Conservation (phyloP, 2,888 invertebrate genomes). For the Callyntrura sp. region DNA sequence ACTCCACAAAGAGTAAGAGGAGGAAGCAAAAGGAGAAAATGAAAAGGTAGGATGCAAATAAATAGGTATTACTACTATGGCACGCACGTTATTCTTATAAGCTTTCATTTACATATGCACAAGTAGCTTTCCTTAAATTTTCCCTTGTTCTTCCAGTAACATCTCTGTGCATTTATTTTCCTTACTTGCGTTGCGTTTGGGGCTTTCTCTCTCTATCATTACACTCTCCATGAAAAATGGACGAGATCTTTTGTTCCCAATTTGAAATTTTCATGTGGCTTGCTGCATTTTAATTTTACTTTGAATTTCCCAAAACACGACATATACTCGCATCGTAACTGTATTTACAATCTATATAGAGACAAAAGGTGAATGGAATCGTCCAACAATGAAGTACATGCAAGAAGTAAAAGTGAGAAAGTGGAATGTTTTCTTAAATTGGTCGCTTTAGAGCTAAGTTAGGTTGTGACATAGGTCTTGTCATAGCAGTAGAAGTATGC, state of each 20-base stretch:
- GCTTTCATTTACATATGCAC: background rate
- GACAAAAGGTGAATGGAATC: conserved; percentile 23
- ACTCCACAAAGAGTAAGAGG: conserved; percentile 52
- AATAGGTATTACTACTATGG: conserved; percentile 8
- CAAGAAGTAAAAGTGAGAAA: background rate
- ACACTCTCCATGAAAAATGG: conserved; percentile 59
- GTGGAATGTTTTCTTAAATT: conserved; percentile 19
- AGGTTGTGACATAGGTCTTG: background rate
- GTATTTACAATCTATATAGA: too few species aligned
- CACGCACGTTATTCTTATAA: background rate
- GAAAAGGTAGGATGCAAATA: conserved; percentile 4
- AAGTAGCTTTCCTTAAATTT: conserved; percentile 40
- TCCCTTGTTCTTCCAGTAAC: conserved; percentile 37
- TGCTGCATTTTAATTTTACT: conserved; percentile 67
- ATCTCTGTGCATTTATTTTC: background rate
- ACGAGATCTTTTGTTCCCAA: conserved; percentile 73
- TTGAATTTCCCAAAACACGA: conserved; percentile 58
- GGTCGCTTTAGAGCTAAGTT: conserved; percentile 9
- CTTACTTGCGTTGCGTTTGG: background rate
- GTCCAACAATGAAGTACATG: too few species aligned
- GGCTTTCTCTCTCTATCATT: too few species aligned
- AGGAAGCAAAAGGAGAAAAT: conserved; percentile 41
- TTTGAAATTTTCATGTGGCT: conserved; percentile 74
- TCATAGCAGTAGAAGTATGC: too few species aligned
- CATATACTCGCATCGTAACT: background rate